These are phyloP conservation scores for Morinoia aosen DNA, from an alignment of 2,888 invertebrate genomes.

Conservation along the genomic window DNA sequence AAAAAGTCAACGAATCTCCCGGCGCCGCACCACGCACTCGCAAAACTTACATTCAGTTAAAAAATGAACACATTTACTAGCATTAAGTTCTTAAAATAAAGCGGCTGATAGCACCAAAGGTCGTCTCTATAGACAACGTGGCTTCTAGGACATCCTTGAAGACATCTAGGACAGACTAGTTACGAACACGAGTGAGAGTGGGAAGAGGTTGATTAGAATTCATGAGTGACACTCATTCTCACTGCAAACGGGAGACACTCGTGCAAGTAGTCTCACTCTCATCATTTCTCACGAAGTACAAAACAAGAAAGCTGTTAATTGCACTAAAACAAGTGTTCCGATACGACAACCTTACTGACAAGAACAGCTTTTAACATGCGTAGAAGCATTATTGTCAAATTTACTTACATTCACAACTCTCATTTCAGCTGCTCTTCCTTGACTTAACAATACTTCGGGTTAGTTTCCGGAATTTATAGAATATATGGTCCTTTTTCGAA, in stretches of 20 bases:
- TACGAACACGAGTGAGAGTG: conserved; percentile 3
- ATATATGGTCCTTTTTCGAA: background rate
- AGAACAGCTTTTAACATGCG: background rate
- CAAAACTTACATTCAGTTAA: background rate
- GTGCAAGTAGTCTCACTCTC: background rate
- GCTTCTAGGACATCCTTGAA: conserved; percentile 31
- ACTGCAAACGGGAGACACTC: background rate
- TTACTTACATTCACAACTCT: background rate
- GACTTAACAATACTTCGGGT: background rate
- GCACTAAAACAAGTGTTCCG: background rate
- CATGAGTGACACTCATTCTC: background rate
- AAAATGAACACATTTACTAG: conserved; percentile 5
- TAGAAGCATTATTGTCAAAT: background rate
- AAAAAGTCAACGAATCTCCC: background rate
- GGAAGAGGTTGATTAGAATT: background rate
- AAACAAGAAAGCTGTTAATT: background rate
- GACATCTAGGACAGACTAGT: conserved; percentile 26
- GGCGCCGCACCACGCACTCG: background rate
- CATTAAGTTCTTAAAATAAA: background rate
- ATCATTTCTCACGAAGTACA: background rate
- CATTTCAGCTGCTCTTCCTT: background rate
- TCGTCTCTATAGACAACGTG: conserved; percentile 9
- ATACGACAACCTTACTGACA: background rate
- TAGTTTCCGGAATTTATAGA: background rate
- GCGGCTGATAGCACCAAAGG: conserved; percentile 20